phyloP scores from a whole-genome alignment of 53 echinoderm and acorn worm genomes.

The Paracentrotus lividus region DNA sequence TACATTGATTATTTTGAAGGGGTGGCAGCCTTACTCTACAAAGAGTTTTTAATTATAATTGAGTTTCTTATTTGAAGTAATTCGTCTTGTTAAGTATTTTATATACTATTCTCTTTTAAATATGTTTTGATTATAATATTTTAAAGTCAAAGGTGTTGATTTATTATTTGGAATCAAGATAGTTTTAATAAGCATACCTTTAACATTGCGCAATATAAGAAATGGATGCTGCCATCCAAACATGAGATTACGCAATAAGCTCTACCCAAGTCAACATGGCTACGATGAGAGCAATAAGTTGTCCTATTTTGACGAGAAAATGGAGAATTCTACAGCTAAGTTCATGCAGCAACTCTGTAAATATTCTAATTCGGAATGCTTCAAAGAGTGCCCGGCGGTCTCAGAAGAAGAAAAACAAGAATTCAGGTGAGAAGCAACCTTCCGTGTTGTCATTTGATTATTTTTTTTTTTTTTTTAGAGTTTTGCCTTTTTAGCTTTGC shows the following conservation, averaged over 20 bases:
- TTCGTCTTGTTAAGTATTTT: not conserved
- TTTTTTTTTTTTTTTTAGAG: too few relatives aligned
- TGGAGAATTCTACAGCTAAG: not conserved
- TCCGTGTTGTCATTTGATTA: too few relatives aligned
- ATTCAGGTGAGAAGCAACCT: slow-evolving; percentile 3
- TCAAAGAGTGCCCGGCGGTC: slow-evolving; percentile 16
- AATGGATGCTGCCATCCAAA: slow-evolving; percentile 18
- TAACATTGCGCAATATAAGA: slow-evolving; percentile 10
- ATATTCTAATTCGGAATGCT: not conserved
- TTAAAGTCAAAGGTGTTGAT: not conserved
- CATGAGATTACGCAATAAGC: slow-evolving; percentile 10
- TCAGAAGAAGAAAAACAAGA: slow-evolving; percentile 12
- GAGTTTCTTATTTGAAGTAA: not conserved
- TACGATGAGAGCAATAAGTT: not conserved
- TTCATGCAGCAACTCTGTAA: not conserved
- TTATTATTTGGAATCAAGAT: not conserved
- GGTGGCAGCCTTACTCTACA: not conserved
- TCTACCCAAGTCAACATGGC: not conserved
- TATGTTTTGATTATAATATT: not conserved
- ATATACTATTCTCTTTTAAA: not conserved
- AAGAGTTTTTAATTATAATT: not conserved
- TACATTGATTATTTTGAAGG: not conserved
- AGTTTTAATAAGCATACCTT: not conserved
- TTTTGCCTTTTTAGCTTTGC: too few relatives aligned
- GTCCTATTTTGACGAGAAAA: not conserved